A percentile compares a stretch with the other conserved stretches of the same genome.
Evolutionary conservation across 2,888 invertebrate species (phyloP).

Genomic region (Podabrus alpinus): DNA sequence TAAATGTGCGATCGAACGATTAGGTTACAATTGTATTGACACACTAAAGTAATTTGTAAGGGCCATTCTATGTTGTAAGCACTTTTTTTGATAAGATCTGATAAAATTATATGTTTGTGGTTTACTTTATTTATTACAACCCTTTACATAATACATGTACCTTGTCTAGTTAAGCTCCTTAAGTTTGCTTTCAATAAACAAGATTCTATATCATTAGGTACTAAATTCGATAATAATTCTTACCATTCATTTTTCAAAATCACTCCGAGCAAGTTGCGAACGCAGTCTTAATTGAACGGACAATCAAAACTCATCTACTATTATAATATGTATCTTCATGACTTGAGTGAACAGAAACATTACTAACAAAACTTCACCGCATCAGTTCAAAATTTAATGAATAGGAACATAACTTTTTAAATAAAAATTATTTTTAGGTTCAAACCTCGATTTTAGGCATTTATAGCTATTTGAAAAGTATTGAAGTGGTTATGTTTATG

Average conservation of each 20-base stretch:
- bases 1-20: conserved; percentile 55
- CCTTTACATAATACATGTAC: conserved; percentile 38
- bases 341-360: too few relatives aligned
- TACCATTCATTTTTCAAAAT: not conserved
- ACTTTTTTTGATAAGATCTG: conserved; percentile 41
- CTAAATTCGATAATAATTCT: not conserved
- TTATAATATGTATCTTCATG: too few relatives aligned
- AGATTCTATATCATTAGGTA: not conserved
- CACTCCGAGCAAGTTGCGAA: not conserved
- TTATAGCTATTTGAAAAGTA: too few relatives aligned
- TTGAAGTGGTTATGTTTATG: too few relatives aligned
- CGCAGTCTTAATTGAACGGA: not conserved
- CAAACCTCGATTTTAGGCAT: too few relatives aligned
- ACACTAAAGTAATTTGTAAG: conserved; percentile 54
- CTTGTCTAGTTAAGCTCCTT: conserved; percentile 38
- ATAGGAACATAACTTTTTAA: too few relatives aligned
- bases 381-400: too few relatives aligned
- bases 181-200: not conserved
- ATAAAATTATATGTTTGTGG: conserved; percentile 48
- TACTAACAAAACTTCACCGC: too few relatives aligned
- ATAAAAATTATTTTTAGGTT: too few relatives aligned
- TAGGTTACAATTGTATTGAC: conserved; percentile 55
- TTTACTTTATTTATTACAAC: conserved; percentile 50
- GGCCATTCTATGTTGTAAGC: conserved; percentile 45
- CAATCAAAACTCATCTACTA: too few relatives aligned